Evolutionary conservation across 1,140 invertebrate species (phyloP).

Genomic region (Drosophila pectinifera): DNA sequence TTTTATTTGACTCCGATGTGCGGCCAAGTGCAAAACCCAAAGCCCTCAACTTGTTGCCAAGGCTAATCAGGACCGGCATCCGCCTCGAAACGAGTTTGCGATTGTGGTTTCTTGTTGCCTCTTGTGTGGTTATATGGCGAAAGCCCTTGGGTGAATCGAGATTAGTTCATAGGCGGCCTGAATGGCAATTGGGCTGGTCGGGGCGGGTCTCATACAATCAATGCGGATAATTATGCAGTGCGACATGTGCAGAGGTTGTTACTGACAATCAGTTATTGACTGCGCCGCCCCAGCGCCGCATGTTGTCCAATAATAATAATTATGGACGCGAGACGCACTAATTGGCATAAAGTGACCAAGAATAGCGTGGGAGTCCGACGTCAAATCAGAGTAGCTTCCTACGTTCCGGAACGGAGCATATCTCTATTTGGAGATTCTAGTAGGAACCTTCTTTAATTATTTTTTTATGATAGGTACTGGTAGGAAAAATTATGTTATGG

Average conservation of each 20-base stretch:
- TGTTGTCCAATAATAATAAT: constrained; percentile 9
- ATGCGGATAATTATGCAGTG: constrained; percentile 15
- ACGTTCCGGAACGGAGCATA: no score
- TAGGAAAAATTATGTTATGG: no score
- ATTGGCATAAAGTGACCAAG: constrained; percentile 8
- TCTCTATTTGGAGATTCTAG: no score
- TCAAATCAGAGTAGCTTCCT: no score
- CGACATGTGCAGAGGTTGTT: constrained; percentile 13
- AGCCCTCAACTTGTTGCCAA: constrained; percentile 12
- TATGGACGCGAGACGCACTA: background rate
- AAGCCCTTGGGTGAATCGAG: constrained; percentile 5
- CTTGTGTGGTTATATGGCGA: constrained; percentile 1
- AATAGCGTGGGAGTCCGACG: background rate
- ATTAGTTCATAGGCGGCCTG: constrained; percentile 7
- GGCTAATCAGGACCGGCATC: constrained; percentile 18
- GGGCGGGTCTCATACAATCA: background rate
- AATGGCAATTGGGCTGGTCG: background rate
- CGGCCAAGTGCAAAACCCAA: constrained; percentile 19
- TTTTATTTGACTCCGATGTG: constrained; percentile 11
- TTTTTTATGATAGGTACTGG: no score
- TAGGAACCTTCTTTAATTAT: no score
- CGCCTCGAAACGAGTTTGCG: constrained; percentile 14
- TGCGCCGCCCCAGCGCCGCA: constrained; percentile 1
- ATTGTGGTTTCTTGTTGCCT: constrained; percentile 15
- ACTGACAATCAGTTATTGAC: constrained; percentile 11